Percentiles rank a stretch among this genome's conserved stretches.
Evolutionary conservation across 2,797 vertebrate genomes (phyloP).

Genomic region (Steatocranus sp.): DNA sequence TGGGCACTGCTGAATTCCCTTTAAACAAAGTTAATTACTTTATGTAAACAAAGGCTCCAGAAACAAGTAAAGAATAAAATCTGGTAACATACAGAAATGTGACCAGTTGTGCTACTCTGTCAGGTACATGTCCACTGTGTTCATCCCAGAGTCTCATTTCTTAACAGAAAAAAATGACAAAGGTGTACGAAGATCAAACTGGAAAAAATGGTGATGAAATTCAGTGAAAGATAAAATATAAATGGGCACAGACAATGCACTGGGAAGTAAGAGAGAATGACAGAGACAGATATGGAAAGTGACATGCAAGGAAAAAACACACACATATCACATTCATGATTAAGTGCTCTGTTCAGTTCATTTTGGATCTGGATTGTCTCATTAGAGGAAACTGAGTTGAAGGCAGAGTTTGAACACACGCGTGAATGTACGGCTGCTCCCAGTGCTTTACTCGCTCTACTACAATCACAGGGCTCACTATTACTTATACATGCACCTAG

Average conservation of each 20-base stretch:
- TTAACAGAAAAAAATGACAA: not conserved
- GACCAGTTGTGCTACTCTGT: not conserved
- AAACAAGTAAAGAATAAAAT: not conserved
- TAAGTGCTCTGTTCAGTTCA: not conserved
- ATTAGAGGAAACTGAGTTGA: not conserved
- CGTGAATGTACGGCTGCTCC: not conserved
- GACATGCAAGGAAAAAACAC: conserved; percentile 2
- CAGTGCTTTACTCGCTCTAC: not conserved
- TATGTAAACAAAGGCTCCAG: not conserved
- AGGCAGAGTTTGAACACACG: conserved; percentile 13
- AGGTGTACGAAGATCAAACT: not conserved
- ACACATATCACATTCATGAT: not conserved
- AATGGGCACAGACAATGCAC: not conserved
- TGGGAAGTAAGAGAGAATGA: not conserved
- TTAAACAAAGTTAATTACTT: not conserved
- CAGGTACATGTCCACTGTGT: not conserved
- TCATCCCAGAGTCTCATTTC: not conserved
- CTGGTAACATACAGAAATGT: not conserved
- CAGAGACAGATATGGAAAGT: not conserved
- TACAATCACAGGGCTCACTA: conserved; percentile 16
- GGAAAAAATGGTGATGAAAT: not conserved
- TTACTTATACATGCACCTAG: conserved; percentile 38
- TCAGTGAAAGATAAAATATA: not conserved
- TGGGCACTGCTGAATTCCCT: not conserved
- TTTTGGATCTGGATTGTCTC: not conserved